These are phyloP conservation scores for Parelbella ahira DNA, from an alignment of 2,888 invertebrate species.

Conservation along the genomic window DNA sequence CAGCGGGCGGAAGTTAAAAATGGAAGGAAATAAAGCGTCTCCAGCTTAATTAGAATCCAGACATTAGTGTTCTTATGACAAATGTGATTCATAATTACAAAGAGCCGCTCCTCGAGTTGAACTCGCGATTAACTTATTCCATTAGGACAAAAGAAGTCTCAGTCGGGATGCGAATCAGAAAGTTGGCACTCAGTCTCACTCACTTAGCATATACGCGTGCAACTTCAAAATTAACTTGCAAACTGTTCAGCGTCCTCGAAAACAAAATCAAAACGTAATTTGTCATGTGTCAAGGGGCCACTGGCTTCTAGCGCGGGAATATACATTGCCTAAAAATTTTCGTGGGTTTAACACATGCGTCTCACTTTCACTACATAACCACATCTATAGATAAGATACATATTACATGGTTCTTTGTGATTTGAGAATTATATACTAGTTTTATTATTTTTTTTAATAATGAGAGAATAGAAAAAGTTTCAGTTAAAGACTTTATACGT, in stretches of 20 bases:
- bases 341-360: slow-evolving; percentile 6
- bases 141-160: slow-evolving; percentile 28
- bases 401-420: too few relatives aligned
- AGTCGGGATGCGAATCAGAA: slow-evolving; percentile 31
- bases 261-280: slow-evolving; percentile 67
- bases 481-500: too few relatives aligned
- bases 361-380: too few relatives aligned
- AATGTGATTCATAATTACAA: slow-evolving; percentile 19
- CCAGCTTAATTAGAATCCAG: slow-evolving; percentile 5
- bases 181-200: slow-evolving; percentile 34
- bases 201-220: slow-evolving; percentile 43
- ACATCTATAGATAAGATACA: too few relatives aligned
- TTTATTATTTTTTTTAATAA: too few relatives aligned
- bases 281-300: slow-evolving; percentile 51
- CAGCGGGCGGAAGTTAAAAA: slow-evolving; percentile 5
- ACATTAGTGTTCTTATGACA: slow-evolving; percentile 13
- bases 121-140: slow-evolving; percentile 33
- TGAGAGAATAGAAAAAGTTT: too few relatives aligned
- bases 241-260: slow-evolving; percentile 44
- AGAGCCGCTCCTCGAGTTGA: slow-evolving; percentile 3
- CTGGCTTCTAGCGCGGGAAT: slow-evolving; percentile 22
- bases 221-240: slow-evolving; percentile 52
- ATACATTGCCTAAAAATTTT: slow-evolving; percentile 15
- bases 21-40: slow-evolving; percentile 4
- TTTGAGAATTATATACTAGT: too few relatives aligned